Conservation (phyloP, 1,140 invertebrate species). For the Drosophila serrata region DNA sequence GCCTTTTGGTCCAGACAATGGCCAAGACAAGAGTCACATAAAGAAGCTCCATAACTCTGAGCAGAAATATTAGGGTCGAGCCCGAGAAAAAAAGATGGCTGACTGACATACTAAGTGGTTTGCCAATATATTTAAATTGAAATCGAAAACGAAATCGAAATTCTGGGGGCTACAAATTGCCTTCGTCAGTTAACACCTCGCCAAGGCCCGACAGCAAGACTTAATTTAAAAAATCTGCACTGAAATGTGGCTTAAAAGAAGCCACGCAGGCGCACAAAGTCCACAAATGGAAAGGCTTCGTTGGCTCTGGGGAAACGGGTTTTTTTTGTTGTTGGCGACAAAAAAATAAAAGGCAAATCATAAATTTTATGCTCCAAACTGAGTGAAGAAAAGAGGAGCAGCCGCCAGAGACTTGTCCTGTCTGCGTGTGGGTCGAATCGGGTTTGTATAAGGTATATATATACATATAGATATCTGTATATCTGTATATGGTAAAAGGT, state of each 20-base stretch:
- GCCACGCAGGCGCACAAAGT: slow-evolving; percentile 55
- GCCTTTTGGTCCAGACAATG: slow-evolving; percentile 69
- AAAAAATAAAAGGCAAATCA: slow-evolving; percentile 69
- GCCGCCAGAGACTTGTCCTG: slow-evolving; percentile 12
- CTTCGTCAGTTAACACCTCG: slow-evolving; percentile 52
- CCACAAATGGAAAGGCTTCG: slow-evolving; percentile 51
- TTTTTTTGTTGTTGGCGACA: slow-evolving; percentile 53
- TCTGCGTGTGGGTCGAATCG: slow-evolving; percentile 25
- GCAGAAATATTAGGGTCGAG: slow-evolving; percentile 37
- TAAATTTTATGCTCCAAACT: slow-evolving; percentile 75
- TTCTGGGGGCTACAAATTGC: slow-evolving; percentile 45
- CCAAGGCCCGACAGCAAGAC: slow-evolving; percentile 37
- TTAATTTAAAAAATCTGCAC: slow-evolving; percentile 74
- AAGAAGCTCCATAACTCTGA: slow-evolving; percentile 28
- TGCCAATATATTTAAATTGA: slow-evolving; percentile 46
- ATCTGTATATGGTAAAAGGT: not conserved
- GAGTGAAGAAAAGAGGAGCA: slow-evolving; percentile 31
- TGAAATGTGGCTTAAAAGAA: slow-evolving; percentile 23
- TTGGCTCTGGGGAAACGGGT: slow-evolving; percentile 48
- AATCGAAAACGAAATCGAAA: slow-evolving; percentile 48
- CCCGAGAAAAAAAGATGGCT: slow-evolving; percentile 44
- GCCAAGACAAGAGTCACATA: slow-evolving; percentile 57
- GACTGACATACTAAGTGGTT: slow-evolving; percentile 67
- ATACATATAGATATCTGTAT: not conserved
- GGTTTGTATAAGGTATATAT: slow-evolving; percentile 40